phyloP scores from a whole-genome alignment of 2,113 vertebrate genomes.

The Macrotus californicus region DNA sequence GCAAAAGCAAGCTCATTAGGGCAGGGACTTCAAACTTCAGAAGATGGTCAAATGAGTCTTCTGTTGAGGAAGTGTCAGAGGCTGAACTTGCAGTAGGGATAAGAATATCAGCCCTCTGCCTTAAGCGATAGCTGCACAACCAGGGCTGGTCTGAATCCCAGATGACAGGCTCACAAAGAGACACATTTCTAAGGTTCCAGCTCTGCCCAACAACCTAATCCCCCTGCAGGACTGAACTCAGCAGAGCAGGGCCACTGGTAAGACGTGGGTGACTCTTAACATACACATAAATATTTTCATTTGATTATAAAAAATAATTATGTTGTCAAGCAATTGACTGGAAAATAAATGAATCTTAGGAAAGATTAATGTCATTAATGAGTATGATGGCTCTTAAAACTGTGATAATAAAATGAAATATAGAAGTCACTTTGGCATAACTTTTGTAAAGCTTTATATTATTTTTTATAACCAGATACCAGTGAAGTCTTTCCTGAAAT shows the following conservation, averaged over 20 bases:
- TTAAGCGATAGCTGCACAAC: not conserved
- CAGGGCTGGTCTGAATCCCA: not conserved
- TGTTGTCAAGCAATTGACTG: constrained; percentile 63
- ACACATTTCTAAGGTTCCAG: not conserved
- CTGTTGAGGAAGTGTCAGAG: not conserved
- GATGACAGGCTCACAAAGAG: not conserved
- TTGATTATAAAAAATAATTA: constrained; percentile 73
- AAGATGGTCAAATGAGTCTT: not conserved
- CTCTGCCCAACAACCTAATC: not conserved
- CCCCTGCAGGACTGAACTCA: not conserved
- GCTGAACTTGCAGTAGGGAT: not conserved
- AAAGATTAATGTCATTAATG: constrained; percentile 72
- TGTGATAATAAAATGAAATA: constrained; percentile 64
- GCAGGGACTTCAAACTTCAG: not conserved
- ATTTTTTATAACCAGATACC: constrained; percentile 20
- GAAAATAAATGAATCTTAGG: constrained; percentile 61
- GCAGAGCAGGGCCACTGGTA: not conserved
- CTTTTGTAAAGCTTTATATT: constrained; percentile 37
- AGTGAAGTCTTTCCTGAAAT: not conserved
- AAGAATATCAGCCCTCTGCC: not conserved
- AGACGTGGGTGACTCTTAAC: constrained; percentile 54
- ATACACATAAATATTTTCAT: constrained; percentile 72
- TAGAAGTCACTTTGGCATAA: constrained; percentile 43
- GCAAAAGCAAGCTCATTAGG: not conserved
- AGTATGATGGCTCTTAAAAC: constrained; percentile 68